Percentiles rank a stretch among this genome's conserved stretches.
Conservation (phyloP, 35 echinoderm and acorn worm species). For the Anneissia japonica region DNA sequence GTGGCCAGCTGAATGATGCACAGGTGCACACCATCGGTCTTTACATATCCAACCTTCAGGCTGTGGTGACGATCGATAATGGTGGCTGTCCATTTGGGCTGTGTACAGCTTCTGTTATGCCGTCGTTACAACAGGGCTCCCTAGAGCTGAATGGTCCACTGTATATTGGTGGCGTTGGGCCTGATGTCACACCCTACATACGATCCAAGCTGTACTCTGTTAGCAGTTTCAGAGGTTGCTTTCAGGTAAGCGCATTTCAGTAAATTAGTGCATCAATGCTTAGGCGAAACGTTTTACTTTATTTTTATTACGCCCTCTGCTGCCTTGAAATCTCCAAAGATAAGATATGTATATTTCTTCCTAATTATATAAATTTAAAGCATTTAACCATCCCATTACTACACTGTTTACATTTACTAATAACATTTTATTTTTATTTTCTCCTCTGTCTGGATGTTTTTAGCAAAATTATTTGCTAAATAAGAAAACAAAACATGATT, state of each 20-base stretch:
- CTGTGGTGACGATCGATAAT: slow-evolving; percentile 57
- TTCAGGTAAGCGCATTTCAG: slow-evolving; percentile 59
- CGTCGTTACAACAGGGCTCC: slow-evolving; percentile 10
- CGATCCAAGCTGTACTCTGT: slow-evolving; percentile 62
- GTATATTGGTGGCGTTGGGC: slow-evolving; percentile 77
- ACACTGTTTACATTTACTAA: too few relatives aligned
- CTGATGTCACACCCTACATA: slow-evolving; percentile 64
- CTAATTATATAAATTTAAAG: too few relatives aligned
- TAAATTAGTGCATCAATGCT: too few relatives aligned
- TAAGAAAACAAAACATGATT: too few relatives aligned
- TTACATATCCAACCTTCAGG: slow-evolving; percentile 26
- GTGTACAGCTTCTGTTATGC: slow-evolving; percentile 42
- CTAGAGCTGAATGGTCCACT: slow-evolving; percentile 72
- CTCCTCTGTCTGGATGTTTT: too few relatives aligned
- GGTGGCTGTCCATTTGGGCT: slow-evolving; percentile 31
- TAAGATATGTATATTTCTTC: too few relatives aligned
- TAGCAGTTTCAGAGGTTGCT: slow-evolving; percentile 77
- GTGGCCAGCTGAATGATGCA: slow-evolving; percentile 56
- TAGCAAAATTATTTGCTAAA: too few relatives aligned
- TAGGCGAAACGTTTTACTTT: too few relatives aligned
- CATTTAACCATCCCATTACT: too few relatives aligned
- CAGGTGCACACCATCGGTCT: slow-evolving; percentile 46
- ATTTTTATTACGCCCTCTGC: too few relatives aligned
- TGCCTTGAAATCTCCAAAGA: too few relatives aligned
- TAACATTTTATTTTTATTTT: too few relatives aligned